Percentiles rank a stretch among this genome's conserved stretches.
These are phyloP conservation scores for Leptopilina syphax DNA, from an alignment of 2,888 invertebrate genomes.

Conservation along the genomic window DNA sequence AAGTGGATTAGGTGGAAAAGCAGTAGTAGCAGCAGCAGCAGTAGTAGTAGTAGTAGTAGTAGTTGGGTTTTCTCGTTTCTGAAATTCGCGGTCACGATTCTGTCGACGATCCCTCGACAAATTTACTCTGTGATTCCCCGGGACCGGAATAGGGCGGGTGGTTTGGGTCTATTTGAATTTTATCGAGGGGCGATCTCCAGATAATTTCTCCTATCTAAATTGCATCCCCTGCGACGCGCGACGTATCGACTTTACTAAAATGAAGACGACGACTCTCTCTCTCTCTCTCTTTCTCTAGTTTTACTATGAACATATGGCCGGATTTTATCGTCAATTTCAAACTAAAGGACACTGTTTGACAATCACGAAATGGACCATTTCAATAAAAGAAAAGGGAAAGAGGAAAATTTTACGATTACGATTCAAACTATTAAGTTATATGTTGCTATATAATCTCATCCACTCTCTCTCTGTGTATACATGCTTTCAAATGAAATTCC, in stretches of 20 bases:
- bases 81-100: conserved; percentile 49
- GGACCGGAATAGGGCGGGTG: conserved; percentile 29
- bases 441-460: neutral
- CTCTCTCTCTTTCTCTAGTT: neutral
- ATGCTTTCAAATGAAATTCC: neutral
- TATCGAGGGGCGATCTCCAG: conserved; percentile 55
- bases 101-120: conserved; percentile 47
- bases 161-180: conserved; percentile 53
- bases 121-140: conserved; percentile 45
- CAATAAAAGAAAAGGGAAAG: neutral
- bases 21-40: neutral
- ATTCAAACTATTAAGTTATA: neutral
- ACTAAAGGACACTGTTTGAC: conserved; percentile 5
- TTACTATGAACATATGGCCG: conserved; percentile 21
- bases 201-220: conserved; percentile 65
- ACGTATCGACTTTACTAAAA: conserved; percentile 9
- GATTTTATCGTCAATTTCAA: conserved; percentile 8
- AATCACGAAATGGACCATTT: neutral
- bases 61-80: conserved; percentile 29
- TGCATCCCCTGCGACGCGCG: conserved; percentile 52
- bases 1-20: conserved; percentile 28
- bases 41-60: too few relatives aligned
- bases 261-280: neutral
- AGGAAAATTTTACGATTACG: conserved; percentile 7
- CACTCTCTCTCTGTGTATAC: too few relatives aligned